phyloP scores from a whole-genome alignment of 2,797 vertebrate species.

The Thalassophryne amazonica region DNA sequence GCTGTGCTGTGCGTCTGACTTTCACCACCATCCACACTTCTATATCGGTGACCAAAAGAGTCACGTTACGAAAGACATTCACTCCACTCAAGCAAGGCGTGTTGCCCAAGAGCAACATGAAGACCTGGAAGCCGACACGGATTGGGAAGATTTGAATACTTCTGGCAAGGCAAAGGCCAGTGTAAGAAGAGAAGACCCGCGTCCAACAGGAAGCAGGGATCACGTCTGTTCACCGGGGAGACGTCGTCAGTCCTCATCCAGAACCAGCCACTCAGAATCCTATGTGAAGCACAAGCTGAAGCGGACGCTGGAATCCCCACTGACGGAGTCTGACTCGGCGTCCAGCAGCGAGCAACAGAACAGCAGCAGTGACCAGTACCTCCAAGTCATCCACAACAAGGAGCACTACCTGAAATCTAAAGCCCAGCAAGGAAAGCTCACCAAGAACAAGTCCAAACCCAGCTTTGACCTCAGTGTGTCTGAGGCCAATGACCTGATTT shows the following conservation, averaged over 20 bases:
- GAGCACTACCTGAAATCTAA: conserved; percentile 76
- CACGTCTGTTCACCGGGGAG: conserved; percentile 44
- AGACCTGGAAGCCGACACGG: conserved; percentile 57
- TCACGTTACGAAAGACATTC: conserved; percentile 57
- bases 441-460: conserved; percentile 77
- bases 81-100: conserved; percentile 44
- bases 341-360: conserved; percentile 94
- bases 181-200: conserved; percentile 57
- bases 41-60: conserved; percentile 79
- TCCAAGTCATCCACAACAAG: conserved; percentile 87
- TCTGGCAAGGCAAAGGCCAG: conserved; percentile 63
- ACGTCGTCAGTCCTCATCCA: conserved; percentile 26
- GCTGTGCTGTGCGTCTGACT: conserved; percentile 80
- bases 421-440: conserved; percentile 59
- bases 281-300: conserved; percentile 75
- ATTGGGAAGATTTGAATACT: conserved; percentile 55
- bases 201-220: conserved; percentile 31
- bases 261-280: conserved; percentile 57
- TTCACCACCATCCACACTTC: conserved; percentile 78
- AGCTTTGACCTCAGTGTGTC: conserved; percentile 61
- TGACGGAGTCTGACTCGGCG: conserved; percentile 88
- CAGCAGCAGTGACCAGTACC: conserved; percentile 88
- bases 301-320: conserved; percentile 73
- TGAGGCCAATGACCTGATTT: conserved; percentile 82
- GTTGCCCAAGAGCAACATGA: conserved; percentile 48